Base-by-base conservation (phyloP, 2,797 vertebrate species). In the Myotis findleyi region DNA sequence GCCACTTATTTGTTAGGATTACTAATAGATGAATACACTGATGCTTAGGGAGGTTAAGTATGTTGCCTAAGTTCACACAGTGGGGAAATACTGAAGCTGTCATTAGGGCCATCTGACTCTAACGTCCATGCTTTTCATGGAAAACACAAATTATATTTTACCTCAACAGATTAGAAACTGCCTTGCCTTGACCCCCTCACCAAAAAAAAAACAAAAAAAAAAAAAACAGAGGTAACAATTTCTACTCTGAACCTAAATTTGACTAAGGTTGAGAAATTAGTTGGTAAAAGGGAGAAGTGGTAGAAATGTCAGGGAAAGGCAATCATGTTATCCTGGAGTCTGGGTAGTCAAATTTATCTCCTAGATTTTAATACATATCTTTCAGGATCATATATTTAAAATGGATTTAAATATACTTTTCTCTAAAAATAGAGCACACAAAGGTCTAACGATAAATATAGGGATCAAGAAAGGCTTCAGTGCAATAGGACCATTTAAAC, bases 191-290 rank as follows among this genome's bases (percentile, higher is more conserved):
- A 41, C 30, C 59, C 53, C 11, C 27, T 6, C 36, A 36, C 36
- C 36, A 36, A 36, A 3, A 36, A 36, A n/a, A 66, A 33, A 33
- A 2, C 2, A 33, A 33, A 33, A 33, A 33, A 33, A 33, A 33
- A 33, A 38, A 64, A 86, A 93, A 91, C 10, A 92, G 66, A 92
- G 33, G 41, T 36, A 84, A 87, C 0, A 64, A 57, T 88, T 92
- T 92, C 72, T 80, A 72, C 36, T 55, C 12, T 88, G 51, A 57
- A 66, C n/a, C 51, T 80, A 90, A 81, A 83, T 94, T 94, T 92
- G 77, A 92, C 21, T 73, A 33, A 92, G 62, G 33, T 62, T 25
- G 20, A 94, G n/a, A 41, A 80, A 86, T 66, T 79, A 57, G 36
- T 73, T 79, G 38, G 68, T 86, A 72, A 89, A 95, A 57, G 80